These are phyloP conservation scores for Aromia moschata DNA, from an alignment of 2,888 invertebrate species.

Conservation along the genomic window DNA sequence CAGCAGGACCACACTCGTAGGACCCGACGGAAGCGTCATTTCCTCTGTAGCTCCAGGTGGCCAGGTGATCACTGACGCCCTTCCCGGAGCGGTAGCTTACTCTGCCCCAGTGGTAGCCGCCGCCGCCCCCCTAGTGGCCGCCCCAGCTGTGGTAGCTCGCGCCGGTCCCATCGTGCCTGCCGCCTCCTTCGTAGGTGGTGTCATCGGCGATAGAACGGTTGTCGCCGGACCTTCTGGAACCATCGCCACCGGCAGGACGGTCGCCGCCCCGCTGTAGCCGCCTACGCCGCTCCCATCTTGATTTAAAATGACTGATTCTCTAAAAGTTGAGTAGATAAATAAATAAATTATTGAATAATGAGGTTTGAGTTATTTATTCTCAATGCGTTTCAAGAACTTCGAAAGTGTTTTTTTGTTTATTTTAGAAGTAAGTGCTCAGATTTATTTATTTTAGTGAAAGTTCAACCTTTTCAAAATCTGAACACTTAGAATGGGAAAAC, in stretches of 20 bases:
- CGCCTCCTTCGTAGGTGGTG: no score
- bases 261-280: neutral
- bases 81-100: constrained; percentile 28
- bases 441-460: no score
- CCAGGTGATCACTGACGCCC: constrained; percentile 19
- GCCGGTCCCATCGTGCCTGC: constrained; percentile 29
- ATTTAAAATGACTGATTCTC: no score
- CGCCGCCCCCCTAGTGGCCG: constrained; percentile 50
- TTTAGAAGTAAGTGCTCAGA: no score
- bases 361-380: no score
- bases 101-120: constrained; percentile 30
- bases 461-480: no score
- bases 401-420: no score
- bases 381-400: no score
- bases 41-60: no score
- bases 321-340: neutral
- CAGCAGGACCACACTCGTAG: no score
- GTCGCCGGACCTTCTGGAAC: constrained; percentile 52
- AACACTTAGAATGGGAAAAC: no score
- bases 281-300: neutral
- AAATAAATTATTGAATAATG: neutral
- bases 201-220: constrained; percentile 32
- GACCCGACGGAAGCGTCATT: no score
- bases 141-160: constrained; percentile 42
- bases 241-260: constrained; percentile 43